A percentile compares a stretch with the other conserved stretches of the same genome.
These are phyloP conservation scores for Hypomesus transpacificus DNA, from an alignment of 2,113 vertebrate genomes.

Conservation along the genomic window DNA sequence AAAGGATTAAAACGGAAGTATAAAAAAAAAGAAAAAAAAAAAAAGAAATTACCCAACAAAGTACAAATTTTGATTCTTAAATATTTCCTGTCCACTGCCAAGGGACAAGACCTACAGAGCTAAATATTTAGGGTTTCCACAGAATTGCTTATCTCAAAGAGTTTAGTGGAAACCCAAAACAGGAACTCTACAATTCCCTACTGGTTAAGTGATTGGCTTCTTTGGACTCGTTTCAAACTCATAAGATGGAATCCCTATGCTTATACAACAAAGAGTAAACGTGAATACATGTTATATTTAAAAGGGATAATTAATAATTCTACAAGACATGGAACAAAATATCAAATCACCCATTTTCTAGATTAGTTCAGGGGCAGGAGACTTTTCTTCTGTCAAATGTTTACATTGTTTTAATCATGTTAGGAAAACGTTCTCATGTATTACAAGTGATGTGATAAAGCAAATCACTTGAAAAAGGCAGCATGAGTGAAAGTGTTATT, in stretches of 20 bases:
- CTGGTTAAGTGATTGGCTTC: conserved; percentile 40
- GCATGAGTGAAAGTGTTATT: background rate
- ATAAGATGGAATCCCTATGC: conserved; percentile 22
- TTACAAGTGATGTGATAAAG: background rate
- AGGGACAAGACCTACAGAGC: conserved; percentile 43
- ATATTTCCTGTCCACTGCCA: conserved; percentile 19
- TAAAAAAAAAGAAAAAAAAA: conserved; percentile 16
- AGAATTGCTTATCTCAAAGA: background rate
- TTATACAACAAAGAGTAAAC: conserved; percentile 43
- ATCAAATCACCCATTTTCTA: conserved; percentile 2
- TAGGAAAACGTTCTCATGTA: background rate
- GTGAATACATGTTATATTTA: conserved; percentile 26
- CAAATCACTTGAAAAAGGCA: background rate
- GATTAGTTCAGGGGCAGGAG: conserved; percentile 1
- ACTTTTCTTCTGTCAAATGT: conserved; percentile 10
- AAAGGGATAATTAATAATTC: conserved; percentile 28
- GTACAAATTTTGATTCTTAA: background rate
- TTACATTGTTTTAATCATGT: background rate
- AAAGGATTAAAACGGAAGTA: conserved; percentile 28
- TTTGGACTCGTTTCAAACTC: conserved; percentile 41
- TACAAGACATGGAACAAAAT: conserved; percentile 6
- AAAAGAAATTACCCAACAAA: background rate
- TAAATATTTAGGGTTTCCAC: conserved; percentile 14
- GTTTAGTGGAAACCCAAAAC: conserved; percentile 4
- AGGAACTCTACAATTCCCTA: conserved; percentile 41